Evolutionary conservation across 53 echinoderm and acorn worm genomes (phyloP).

Genomic region (Zoroaster sp.): DNA sequence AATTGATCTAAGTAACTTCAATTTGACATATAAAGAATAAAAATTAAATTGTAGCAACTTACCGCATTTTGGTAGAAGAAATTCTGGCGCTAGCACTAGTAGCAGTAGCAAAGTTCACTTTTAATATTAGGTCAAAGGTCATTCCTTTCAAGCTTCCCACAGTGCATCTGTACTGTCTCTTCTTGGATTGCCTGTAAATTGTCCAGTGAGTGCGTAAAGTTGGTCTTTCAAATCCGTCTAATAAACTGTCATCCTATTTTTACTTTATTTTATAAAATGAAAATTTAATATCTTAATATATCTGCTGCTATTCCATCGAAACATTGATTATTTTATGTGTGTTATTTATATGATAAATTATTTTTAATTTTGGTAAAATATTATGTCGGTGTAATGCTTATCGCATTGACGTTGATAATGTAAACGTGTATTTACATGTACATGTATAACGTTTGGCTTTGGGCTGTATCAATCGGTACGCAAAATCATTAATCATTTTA

Average conservation of each 20-base stretch:
- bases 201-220: background rate
- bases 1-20: background rate
- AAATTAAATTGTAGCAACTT: background rate
- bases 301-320: background rate
- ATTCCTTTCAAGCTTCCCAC: slow-evolving; percentile 13
- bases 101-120: no score
- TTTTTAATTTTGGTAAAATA: background rate
- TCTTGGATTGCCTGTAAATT: background rate
- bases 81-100: background rate
- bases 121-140: slow-evolving; percentile 25
- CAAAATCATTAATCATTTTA: no score
- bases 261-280: background rate
- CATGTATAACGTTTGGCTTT: no score
- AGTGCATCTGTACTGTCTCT: slow-evolving; percentile 13
- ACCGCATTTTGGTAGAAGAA: slow-evolving; percentile 29
- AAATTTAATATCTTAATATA: background rate
- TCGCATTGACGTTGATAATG: no score
- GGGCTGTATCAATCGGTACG: no score
- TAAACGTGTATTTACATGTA: no score
- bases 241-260: background rate
- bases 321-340: background rate
- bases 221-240: slow-evolving; percentile 3
- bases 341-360: background rate
- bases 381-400: background rate
- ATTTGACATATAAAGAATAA: background rate